Evolutionary conservation across 2,797 vertebrate genomes (phyloP), one percentile per base, ranked within the genome.

Genomic region (Rhabdomys pumilio): DNA sequence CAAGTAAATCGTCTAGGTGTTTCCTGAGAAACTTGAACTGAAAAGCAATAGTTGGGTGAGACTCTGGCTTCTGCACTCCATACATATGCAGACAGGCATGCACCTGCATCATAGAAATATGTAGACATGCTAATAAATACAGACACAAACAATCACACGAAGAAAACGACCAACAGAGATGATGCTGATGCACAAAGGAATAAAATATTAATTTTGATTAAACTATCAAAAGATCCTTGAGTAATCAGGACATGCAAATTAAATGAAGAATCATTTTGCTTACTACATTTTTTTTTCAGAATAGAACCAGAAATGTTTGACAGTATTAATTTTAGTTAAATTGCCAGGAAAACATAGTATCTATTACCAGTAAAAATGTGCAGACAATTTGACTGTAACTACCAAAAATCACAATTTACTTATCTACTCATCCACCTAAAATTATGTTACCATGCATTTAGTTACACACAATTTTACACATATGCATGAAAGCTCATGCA

Each of bases 231-330:
- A 84, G 29, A 77, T 95, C 57, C 61, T 19, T 63, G 3, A 88
- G 59, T 79, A 89, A 91, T 67, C 72, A n/a, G 20, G 10, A 22
- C 65, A 47, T 47, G 6, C 2, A 85, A 88, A 76, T 92, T 90
- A 72, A 88, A 92, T 47, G 26, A 75, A 4, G 47, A 73, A 75
- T 93, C 82, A 82, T 91, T 96, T 96, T 89, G 3, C 34, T 61
- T 81, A 9, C 53, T 77, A 24, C 0, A 38, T 38, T 57, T 89
- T 95, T 75, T 44, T 90, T 72, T 72, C 17, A 72, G n/a, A 79
- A 17, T 89, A 57, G 80, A 91, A 93, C 7, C 13, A 77, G 79
- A 85, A 20, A 57, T 88, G 11, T 53, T 65, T 63, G 77, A 67
- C 38, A 26, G 26, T 55, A 90, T 41, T 6, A 47, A 20, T 92